Base-by-base conservation (phyloP, 2,888 invertebrate species). In the Tiliacea citrago region DNA sequence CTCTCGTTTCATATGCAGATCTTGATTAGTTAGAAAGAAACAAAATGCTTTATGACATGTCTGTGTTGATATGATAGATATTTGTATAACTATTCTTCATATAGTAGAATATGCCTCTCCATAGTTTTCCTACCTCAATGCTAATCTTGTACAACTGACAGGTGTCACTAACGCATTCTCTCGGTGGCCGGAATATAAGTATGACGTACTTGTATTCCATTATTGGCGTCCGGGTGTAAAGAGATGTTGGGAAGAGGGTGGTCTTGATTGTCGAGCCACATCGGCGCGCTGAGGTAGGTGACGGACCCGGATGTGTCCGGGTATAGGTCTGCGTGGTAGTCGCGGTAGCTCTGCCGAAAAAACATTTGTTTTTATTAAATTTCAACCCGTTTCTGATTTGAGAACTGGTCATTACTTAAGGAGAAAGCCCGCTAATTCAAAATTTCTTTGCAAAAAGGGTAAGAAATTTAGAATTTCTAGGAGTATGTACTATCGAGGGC, bases 281-380 rank as follows among this genome's bases (percentile, higher is more conserved):
- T 97, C 16, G 97, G 97, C 13, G 98, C 98, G 77, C 97, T 97
- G 88, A 99, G 96, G 86, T 98, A 98, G 8, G 99, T 98, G 82
- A 98, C 97, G 66, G 97, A 97, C 63, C 99, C 98, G 53, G 97
- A 96, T 0, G 99, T 99, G 75, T 99, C 99, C 0, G 99, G 99
- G 96, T 98, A 99, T 77, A 99, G 95, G 94, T 99, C 99, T 6
- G 98, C 98, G 95, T 99, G 99, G 93, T 99, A 99, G 88, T 99
- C 99, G 89, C 99, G 97, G 94, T 99, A 99, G 65, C 98, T 98
- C 98, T 98, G 91, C 0, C 75, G 10, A 66, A 58, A 18, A 57
- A 67, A 47, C 0, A 45, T 16, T 10, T n/a, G 16, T 49, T 16
- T 35, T 66, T n/a, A 66, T 35, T 49, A 2, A n/a, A 35, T 16